These are phyloP conservation scores for Macroglossus sobrinus DNA, from an alignment of 2,113 vertebrate species.

Conservation along the genomic window DNA sequence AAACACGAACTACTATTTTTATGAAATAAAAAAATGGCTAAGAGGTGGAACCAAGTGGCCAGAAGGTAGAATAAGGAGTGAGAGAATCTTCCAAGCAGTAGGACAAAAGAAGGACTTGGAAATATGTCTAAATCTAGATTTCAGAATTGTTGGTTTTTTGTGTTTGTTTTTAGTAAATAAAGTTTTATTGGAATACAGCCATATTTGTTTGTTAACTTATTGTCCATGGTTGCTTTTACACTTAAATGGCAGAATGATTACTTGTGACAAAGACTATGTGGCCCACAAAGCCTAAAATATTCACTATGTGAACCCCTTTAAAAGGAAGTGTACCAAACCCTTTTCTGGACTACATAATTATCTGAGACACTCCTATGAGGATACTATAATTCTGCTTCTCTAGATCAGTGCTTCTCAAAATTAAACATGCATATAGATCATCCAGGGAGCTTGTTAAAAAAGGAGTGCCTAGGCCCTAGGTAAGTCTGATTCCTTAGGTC, in stretches of 20 bases:
- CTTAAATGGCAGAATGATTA: not conserved
- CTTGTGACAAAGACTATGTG: not conserved
- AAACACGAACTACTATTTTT: not conserved
- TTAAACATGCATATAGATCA: not conserved
- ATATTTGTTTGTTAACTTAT: not conserved
- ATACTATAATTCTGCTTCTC: not conserved
- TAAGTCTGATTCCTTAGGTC: not conserved
- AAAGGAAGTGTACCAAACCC: not conserved
- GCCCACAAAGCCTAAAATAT: not conserved
- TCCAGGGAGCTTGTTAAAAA: not conserved
- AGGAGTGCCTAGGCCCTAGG: fast-evolving
- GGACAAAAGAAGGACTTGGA: not conserved
- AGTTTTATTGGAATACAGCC: not conserved
- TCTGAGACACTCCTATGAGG: not conserved
- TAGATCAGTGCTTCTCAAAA: not conserved
- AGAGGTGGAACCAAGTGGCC: not conserved
- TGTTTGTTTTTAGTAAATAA: not conserved
- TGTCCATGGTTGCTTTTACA: not conserved
- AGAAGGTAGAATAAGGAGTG: not conserved
- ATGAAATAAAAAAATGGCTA: not conserved
- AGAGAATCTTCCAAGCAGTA: not conserved
- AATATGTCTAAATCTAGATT: not conserved
- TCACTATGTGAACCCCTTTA: not conserved
- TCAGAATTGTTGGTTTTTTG: not conserved
- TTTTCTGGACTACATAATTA: not conserved